phyloP scores from a whole-genome alignment of 2,113 vertebrate species.

The Anarhynchus alexandrinus region DNA sequence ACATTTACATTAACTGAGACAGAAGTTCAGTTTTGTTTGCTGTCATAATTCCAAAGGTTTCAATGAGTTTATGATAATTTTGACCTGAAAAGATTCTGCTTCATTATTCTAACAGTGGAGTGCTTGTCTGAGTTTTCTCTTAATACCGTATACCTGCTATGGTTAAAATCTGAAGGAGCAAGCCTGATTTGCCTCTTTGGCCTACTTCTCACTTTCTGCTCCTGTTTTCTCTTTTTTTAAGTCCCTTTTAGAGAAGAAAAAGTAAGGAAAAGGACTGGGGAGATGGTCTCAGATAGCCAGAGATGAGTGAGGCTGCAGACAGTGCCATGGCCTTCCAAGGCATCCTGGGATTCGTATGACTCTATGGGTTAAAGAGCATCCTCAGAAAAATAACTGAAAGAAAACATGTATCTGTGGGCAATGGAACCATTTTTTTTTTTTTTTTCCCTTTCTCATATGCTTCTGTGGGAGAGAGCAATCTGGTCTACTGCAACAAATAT shows the following conservation, averaged over 20 bases:
- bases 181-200: background rate
- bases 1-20: background rate
- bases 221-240: background rate
- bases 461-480: background rate
- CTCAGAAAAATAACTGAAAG: background rate
- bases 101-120: background rate
- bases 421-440: background rate
- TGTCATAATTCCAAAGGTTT: background rate
- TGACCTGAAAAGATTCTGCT: background rate
- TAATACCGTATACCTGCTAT: background rate
- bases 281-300: background rate
- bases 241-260: background rate
- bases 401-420: background rate
- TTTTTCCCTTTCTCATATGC: background rate
- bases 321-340: background rate
- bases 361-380: background rate
- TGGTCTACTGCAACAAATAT: background rate
- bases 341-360: background rate
- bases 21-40: background rate
- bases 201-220: background rate
- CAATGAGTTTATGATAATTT: background rate
- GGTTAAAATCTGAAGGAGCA: background rate
- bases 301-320: background rate
- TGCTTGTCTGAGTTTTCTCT: background rate
- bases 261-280: fast-evolving